phyloP scores from a whole-genome alignment of 2,888 invertebrate species.

The Idaea dimidiata region DNA sequence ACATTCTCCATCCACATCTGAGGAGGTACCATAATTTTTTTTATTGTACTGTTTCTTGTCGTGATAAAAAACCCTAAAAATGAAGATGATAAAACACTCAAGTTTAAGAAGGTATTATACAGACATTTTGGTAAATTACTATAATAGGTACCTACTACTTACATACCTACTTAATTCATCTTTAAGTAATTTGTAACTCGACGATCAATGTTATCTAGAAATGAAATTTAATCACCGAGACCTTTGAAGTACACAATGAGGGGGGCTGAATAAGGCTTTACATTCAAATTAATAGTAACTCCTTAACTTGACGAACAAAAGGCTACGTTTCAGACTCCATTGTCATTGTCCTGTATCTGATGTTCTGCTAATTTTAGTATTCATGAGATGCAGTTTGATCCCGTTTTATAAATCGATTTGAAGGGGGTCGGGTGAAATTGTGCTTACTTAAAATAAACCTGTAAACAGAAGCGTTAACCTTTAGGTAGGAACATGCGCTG shows the following conservation, averaged over 20 bases:
- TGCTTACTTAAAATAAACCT: slow-evolving; percentile 6
- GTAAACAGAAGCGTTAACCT: slow-evolving; percentile 20
- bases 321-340: not conserved
- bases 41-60: too few relatives aligned
- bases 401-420: not conserved
- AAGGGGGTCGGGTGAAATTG: not conserved
- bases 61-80: too few relatives aligned
- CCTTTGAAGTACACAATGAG: not conserved
- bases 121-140: too few relatives aligned
- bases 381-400: not conserved
- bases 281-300: slow-evolving; percentile 1
- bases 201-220: not conserved
- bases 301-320: not conserved
- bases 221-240: not conserved
- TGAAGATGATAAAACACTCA: too few relatives aligned
- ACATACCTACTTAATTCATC: too few relatives aligned
- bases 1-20: too few relatives aligned
- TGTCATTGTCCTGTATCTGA: not conserved
- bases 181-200: not conserved
- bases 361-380: not conserved
- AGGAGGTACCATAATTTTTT: too few relatives aligned
- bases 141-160: too few relatives aligned
- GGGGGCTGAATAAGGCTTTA: not conserved
- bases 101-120: too few relatives aligned
- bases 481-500: slow-evolving; percentile 8